These are phyloP conservation scores for Misgurnus mizolepis DNA, from an alignment of 2,113 vertebrate species.

Conservation along the genomic window DNA sequence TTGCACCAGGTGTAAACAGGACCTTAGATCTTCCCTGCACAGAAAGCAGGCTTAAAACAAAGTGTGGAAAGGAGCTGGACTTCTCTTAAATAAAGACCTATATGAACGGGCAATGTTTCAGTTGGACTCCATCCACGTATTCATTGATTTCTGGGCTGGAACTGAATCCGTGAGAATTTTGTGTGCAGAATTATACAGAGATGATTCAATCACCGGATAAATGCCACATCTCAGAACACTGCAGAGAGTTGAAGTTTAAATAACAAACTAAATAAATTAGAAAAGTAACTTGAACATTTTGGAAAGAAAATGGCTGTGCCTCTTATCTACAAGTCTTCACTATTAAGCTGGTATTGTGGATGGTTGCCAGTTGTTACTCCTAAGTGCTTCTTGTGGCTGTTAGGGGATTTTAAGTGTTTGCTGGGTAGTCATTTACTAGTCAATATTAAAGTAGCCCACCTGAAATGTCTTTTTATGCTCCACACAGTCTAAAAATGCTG, in stretches of 20 bases:
- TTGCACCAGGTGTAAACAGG: neutral
- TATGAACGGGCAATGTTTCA: conserved; percentile 6
- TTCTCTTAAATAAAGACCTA: conserved; percentile 5
- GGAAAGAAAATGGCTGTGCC: no score
- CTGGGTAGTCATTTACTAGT: no score
- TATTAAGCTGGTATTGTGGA: no score
- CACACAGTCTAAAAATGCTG: no score
- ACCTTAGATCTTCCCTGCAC: neutral
- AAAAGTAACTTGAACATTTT: no score
- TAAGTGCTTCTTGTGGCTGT: no score
- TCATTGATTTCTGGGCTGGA: conserved; percentile 12
- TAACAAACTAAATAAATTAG: neutral
- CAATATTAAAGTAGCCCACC: no score
- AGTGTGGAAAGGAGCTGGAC: conserved; percentile 3
- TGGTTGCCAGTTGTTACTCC: no score
- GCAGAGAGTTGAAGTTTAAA: neutral
- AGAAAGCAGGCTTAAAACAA: neutral
- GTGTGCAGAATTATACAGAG: neutral
- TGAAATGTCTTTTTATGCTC: no score
- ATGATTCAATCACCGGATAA: conserved; percentile 10
- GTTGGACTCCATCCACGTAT: conserved; percentile 5
- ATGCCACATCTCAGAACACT: neutral
- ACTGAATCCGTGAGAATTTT: conserved; percentile 8
- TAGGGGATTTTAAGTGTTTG: no score
- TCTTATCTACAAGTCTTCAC: no score